Evolutionary conservation across 2,888 invertebrate species (phyloP).

Genomic region (Mythimna pallens): DNA sequence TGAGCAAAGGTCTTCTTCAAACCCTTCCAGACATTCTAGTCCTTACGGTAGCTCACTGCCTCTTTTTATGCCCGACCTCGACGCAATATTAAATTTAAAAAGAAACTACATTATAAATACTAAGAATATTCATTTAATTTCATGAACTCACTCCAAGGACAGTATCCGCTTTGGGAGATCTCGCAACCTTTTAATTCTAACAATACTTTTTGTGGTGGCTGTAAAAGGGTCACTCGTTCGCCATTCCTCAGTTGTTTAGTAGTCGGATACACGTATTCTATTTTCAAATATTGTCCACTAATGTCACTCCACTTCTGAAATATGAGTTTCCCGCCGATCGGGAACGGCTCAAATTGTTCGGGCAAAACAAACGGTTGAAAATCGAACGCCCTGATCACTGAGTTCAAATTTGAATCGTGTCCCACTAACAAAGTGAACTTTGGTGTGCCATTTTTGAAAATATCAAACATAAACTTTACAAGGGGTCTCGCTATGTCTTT

Average conservation of each 20-base stretch:
- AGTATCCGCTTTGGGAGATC: conserved; percentile 72
- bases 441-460: conserved; percentile 64
- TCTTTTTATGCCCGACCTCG: too few relatives aligned
- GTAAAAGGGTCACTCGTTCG: conserved; percentile 62
- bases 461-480: conserved; percentile 72
- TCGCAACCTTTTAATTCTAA: conserved; percentile 73
- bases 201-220: conserved; percentile 73
- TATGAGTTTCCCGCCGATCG: conserved; percentile 82
- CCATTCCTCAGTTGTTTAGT: conserved; percentile 74
- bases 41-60: too few relatives aligned
- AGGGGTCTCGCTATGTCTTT: conserved; percentile 75
- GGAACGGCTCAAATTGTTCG: conserved; percentile 77
- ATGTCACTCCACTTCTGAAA: conserved; percentile 82
- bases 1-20: too few relatives aligned
- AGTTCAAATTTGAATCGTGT: conserved; percentile 81
- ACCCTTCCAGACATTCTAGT: too few relatives aligned
- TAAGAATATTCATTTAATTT: conserved; percentile 38
- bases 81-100: background rate
- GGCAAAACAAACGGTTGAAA: conserved; percentile 73
- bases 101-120: conserved; percentile 5
- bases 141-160: conserved; percentile 73
- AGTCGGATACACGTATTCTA: conserved; percentile 79
- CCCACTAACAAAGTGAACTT: conserved; percentile 78
- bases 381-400: conserved; percentile 72
- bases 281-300: conserved; percentile 72